Percentiles rank a stretch among this genome's conserved stretches.
These are phyloP conservation scores for Apostichopus californicus DNA, from an alignment of 35 echinoderm and acorn worm species.

Conservation along the genomic window DNA sequence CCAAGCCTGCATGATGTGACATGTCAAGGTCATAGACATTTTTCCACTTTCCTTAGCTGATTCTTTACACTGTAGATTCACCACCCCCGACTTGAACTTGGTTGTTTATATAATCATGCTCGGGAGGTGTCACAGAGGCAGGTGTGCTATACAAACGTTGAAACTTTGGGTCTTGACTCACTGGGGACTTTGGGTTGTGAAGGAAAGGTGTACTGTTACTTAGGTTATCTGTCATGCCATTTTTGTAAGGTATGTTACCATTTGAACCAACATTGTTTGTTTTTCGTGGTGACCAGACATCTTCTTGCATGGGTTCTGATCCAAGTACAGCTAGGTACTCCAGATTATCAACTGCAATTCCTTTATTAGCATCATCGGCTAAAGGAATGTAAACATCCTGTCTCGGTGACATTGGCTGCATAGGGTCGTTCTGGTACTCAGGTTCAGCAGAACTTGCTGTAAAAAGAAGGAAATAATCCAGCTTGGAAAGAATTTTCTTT, in stretches of 20 bases:
- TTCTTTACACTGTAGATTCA: constrained; percentile 68
- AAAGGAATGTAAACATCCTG: constrained; percentile 74
- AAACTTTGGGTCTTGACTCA: constrained; percentile 11
- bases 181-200: constrained; percentile 41
- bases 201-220: constrained; percentile 63
- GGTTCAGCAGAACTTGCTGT: constrained; percentile 44
- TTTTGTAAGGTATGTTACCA: constrained; percentile 6
- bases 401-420: neutral
- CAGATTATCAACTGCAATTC: constrained; percentile 75
- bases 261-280: neutral
- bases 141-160: constrained; percentile 42
- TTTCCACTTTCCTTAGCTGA: too few relatives aligned
- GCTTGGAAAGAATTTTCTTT: too few relatives aligned
- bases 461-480: too few relatives aligned
- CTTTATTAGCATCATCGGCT: constrained; percentile 49
- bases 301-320: neutral
- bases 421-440: constrained; percentile 81
- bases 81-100: constrained; percentile 46
- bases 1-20: neutral
- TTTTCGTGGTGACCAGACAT: constrained; percentile 46
- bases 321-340: constrained; percentile 84
- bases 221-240: constrained; percentile 4
- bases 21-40: too few relatives aligned
- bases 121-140: constrained; percentile 19
- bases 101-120: constrained; percentile 78